Evolutionary conservation across 2,113 vertebrate genomes (phyloP), one percentile per base, ranked within the genome.

Genomic region (Mixornis gularis): DNA sequence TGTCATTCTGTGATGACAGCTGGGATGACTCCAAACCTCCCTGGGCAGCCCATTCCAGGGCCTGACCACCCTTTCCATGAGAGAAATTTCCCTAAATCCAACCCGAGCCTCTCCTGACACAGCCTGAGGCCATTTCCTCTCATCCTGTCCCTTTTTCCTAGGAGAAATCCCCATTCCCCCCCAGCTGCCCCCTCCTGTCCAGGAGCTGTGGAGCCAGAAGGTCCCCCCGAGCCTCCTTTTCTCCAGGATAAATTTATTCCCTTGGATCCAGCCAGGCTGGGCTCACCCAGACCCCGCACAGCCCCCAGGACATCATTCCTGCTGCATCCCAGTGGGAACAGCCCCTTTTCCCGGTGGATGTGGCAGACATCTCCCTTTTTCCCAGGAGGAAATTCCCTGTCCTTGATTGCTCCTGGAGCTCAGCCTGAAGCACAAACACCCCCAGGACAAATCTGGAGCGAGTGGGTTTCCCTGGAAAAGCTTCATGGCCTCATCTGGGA

Each of bases 211-310:
- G 56, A 34, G 25, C 3, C 10, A 27, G 29, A 19, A 32, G 63
- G 17, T 8, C 1, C 14, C 17, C 17, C 29, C 25, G 3, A 49
- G 49, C 41, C 21, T 27, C 21, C 41, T 63, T 34, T 64, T 15
- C 48, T 25, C n/a, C 64, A 17, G 56, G 84, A 14, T 34, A 13
- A 30, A 48, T 79, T 21, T 3, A 29, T 70, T 87, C 30, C 40
- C 41, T 21, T 13, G 9, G 7, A 2, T 8, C 19, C 43, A 29
- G 85, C 22, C 0, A 26, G 38, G 40, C 38, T 58, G 74, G 56
- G 25, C 8, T 84, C 20, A 1, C 7, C 0, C 34, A 2, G 2
- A 1, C 40, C n/a, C 56, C 1, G 1, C 63, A 1, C 9, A 34
- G 20, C 71, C 66, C 10, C 63, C 9, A 20, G 55, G 36, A 27